Conservation (phyloP, 2,797 vertebrate species). For the Iguana delicatissima region DNA sequence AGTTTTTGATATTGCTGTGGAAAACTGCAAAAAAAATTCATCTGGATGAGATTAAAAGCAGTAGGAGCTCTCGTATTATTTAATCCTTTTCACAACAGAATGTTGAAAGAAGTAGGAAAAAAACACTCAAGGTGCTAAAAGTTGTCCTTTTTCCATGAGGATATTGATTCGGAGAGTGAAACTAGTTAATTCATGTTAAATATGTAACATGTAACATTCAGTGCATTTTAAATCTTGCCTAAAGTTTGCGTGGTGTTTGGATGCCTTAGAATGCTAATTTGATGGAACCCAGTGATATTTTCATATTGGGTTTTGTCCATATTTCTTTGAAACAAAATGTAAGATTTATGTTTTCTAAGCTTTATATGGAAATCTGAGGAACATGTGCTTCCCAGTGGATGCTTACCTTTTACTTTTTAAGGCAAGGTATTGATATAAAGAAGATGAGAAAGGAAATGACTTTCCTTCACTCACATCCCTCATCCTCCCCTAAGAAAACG, state of each 20-base stretch:
- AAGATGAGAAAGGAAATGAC: not conserved
- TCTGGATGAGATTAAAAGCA: slow-evolving; percentile 52
- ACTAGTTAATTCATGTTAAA: not conserved
- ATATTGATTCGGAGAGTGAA: not conserved
- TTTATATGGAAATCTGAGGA: not conserved
- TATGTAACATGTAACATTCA: not conserved
- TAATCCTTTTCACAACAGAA: slow-evolving; percentile 39
- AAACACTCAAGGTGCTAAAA: slow-evolving; percentile 1
- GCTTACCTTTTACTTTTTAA: not conserved
- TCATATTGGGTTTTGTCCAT: not conserved
- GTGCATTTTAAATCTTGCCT: not conserved
- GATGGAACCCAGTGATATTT: not conserved
- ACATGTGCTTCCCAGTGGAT: not conserved
- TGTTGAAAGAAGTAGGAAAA: slow-evolving; percentile 36
- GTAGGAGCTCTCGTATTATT: slow-evolving; percentile 26
- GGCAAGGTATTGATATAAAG: not conserved
- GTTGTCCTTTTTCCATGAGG: not conserved
- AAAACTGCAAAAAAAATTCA: slow-evolving; percentile 33
- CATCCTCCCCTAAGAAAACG: not conserved
- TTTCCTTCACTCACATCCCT: not conserved
- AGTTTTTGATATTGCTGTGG: slow-evolving; percentile 55
- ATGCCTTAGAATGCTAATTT: not conserved
- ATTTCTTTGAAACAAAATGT: not conserved
- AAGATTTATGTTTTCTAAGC: not conserved
- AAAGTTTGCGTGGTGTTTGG: not conserved